Evolutionary conservation across 2,888 invertebrate species (phyloP), one percentile per base, ranked within the genome.

Genomic region (Drosophila tripunctata): DNA sequence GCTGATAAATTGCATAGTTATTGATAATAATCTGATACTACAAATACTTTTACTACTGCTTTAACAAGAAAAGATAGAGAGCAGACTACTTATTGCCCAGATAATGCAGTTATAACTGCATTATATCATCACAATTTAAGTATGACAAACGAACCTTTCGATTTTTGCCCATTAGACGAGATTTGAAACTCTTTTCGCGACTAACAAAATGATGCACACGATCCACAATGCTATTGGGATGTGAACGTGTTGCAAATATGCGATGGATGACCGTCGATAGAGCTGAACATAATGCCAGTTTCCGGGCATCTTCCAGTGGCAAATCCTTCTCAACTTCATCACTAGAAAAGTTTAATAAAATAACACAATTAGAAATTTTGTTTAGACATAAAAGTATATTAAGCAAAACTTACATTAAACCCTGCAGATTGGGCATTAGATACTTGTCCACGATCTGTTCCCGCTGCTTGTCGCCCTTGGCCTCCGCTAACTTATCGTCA

Each of bases 151-250:
- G 57, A 87, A 94, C 93, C 92, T 95, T 94, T 91, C 94, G 93
- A 70, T 93, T 93, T 90, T 94, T 94, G 78, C 94, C 94, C 76
- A 95, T 94, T 60, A 95, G 92, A 69, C 94, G 93, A 77, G 94
- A 94, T 65, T 94, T 92, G 78, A 95, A 93, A 56, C 95, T 94
- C 90, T 96, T 96, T 88, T 97, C 97, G 90, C 96, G 96, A 83
- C 95, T 95, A 50, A 97, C 95, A 91, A 96, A 97, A 61, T 95
- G 96, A 70, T 96, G 96, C 78, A 95, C 95, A 75, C 95, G 93
- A 86, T 97, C 97, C 78, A 93, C 93, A 65, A 93, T 92, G 77
- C 92, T 92, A 66, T 92, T 92, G 41, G 93, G 92, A 74, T 93
- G 90, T 30, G 91, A 93, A 83, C 95, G 93, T 30, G 95, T 93